Evolutionary conservation across 1,140 invertebrate genomes (phyloP), one percentile per base, ranked within the genome.

Genomic region (Diuraphis noxia): DNA sequence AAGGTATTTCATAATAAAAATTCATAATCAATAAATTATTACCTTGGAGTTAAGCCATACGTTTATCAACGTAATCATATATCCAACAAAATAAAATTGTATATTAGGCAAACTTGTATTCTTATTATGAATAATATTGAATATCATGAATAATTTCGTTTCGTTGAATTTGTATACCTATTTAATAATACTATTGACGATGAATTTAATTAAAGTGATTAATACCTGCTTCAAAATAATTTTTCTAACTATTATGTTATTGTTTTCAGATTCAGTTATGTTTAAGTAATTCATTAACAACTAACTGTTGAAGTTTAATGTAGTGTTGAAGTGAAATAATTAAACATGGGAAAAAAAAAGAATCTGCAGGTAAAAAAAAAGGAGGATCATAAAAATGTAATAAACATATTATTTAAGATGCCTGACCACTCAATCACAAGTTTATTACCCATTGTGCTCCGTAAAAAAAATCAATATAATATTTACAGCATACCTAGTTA

Each of bases 371-470:
- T 88, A 30, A 7, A 63, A 88, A 56, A 86, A 56, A 9, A 63
- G 38, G 25, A 17, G 56, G 23, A 63, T 63, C 36, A 63, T 88
- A 63, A 88, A 88, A 88, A 36, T 56, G 36, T 13, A 10, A 40
- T 88, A 30, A 56, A 88, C 30, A 88, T 88, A 40, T 85, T 49
- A 85, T 0, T 23, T n/a, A 25, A 82, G 34, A 49, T 87, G 23
- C 25, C 21, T 25, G 38, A 36, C 34, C 30, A 87, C 8, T n/a
- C 7, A 23, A n/a, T 40, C 49, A n/a, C 36, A 38, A 63, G 86
- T 88, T 88, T 63, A 88, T 88, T 40, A 40, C 86, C n/a, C 36
- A 88, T 63, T 38, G 23, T 88, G 23, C 36, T 88, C 13, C 56
- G 13, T 30, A 13, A 40, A 56, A 25, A 63, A 56, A 63, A 63